Conservation (phyloP, 2,888 invertebrate genomes). For the Ochropleura plecta region DNA sequence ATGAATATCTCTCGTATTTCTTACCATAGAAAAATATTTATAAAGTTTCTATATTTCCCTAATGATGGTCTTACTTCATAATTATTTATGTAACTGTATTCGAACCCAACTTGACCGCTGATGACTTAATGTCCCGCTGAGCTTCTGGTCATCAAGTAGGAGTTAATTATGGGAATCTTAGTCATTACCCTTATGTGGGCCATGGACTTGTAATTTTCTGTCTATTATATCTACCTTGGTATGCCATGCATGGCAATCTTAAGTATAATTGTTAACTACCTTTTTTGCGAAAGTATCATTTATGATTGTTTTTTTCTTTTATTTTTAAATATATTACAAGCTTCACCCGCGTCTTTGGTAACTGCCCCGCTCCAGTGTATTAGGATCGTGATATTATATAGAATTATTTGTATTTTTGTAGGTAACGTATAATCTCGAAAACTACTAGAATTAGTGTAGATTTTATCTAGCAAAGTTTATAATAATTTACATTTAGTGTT, state of each 20-base stretch:
- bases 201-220: conserved; percentile 41
- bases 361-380: too few relatives aligned
- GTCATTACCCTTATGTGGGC: conserved; percentile 39
- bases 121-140: conserved; percentile 49
- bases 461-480: too few relatives aligned
- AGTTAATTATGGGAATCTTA: conserved; percentile 56
- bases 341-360: too few relatives aligned
- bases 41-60: conserved; percentile 16
- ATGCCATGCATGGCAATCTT: conserved; percentile 21
- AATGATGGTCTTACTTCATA: conserved; percentile 14
- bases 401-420: too few relatives aligned
- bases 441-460: too few relatives aligned
- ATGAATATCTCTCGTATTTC: background rate
- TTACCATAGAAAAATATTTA: background rate
- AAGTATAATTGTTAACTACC: conserved; percentile 16
- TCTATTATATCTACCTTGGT: conserved; percentile 43
- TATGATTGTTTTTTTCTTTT: background rate
- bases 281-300: conserved; percentile 11
- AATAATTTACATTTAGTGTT: too few relatives aligned
- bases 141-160: conserved; percentile 53
- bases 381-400: too few relatives aligned
- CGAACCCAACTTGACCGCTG: conserved; percentile 28
- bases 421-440: too few relatives aligned
- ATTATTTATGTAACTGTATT: conserved; percentile 19
- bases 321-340: too few relatives aligned